Evolutionary conservation across 2,797 vertebrate species (phyloP).

Genomic region (Thalassophryne amazonica): DNA sequence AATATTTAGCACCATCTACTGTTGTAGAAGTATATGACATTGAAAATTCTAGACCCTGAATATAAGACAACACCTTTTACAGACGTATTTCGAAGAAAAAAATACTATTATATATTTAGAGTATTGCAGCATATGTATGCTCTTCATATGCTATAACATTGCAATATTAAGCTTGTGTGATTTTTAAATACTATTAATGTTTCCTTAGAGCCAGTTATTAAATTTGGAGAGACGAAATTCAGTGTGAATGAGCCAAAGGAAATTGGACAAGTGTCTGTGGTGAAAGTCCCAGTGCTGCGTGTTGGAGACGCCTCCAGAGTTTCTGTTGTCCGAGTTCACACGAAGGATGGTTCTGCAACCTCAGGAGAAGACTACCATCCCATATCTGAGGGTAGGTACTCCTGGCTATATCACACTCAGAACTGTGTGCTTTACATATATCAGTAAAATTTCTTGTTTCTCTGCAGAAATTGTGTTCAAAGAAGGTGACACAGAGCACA

Average conservation of each 20-base stretch:
- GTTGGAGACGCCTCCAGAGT: conserved; percentile 90
- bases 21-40: too few species aligned
- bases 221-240: conserved; percentile 90
- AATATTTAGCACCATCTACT: too few species aligned
- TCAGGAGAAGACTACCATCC: conserved; percentile 96
- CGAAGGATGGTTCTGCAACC: conserved; percentile 94
- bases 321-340: conserved; percentile 92
- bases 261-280: conserved; percentile 77
- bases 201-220: conserved; percentile 86
- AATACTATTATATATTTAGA: too few species aligned
- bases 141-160: background rate
- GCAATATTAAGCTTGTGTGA: background rate
- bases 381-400: conserved; percentile 72
- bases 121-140: too few species aligned
- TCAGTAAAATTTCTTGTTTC: background rate
- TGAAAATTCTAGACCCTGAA: too few species aligned
- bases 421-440: background rate
- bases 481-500: conserved; percentile 84
- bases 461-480: conserved; percentile 89
- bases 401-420: background rate
- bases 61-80: too few species aligned
- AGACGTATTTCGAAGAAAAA: too few species aligned
- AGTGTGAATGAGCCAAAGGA: conserved; percentile 88
- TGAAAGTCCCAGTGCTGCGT: conserved; percentile 88
- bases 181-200: background rate